phyloP scores from a whole-genome alignment of 2,888 invertebrate genomes.

The Tholera decimalis region DNA sequence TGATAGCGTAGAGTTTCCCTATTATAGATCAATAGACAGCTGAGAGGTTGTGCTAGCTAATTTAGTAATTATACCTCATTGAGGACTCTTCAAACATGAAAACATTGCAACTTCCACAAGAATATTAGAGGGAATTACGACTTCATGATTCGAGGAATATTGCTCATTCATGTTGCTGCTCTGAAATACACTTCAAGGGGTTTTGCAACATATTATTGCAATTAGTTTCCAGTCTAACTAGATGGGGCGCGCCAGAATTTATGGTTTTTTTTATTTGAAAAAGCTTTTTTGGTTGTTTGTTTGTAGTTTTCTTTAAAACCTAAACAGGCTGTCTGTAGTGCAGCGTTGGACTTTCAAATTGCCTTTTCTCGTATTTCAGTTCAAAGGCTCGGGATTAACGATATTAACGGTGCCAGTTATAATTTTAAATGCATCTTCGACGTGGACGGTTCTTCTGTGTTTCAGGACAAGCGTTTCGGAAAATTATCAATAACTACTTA shows the following conservation, averaged over 20 bases:
- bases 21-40: no score
- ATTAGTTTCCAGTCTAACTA: constrained; percentile 1
- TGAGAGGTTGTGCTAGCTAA: no score
- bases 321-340: background rate
- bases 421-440: background rate
- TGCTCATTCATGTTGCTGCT: background rate
- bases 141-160: background rate
- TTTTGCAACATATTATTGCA: constrained; percentile 1
- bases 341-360: background rate
- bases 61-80: no score
- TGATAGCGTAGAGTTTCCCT: no score
- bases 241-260: background rate
- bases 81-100: background rate
- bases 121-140: background rate
- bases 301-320: background rate
- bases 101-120: background rate
- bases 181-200: background rate
- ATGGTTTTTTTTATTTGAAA: background rate
- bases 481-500: background rate
- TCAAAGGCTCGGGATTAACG: background rate
- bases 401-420: background rate
- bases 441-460: background rate
- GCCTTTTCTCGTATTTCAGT: background rate
- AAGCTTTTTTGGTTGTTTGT: no score
- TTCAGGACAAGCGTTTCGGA: background rate